A percentile compares a stretch with the other conserved stretches of the same genome.
phyloP scores from a whole-genome alignment of 2,888 invertebrate species.

The Zootermopsis nevadensis region DNA sequence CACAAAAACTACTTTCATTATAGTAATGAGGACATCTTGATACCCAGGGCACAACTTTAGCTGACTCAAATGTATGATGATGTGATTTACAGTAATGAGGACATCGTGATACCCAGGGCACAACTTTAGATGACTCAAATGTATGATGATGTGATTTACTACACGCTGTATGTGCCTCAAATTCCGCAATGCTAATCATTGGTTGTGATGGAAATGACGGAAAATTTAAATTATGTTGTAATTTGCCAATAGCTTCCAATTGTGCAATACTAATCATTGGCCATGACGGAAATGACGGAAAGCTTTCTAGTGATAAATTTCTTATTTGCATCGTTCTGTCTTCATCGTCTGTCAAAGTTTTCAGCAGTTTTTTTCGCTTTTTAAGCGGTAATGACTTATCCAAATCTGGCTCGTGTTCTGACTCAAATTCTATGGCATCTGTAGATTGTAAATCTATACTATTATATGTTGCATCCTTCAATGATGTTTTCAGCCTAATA shows the following conservation, averaged over 20 bases:
- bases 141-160: no score
- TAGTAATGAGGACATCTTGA: not conserved
- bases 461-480: not conserved
- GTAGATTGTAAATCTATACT: not conserved
- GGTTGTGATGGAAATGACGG: conserved; percentile 4
- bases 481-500: not conserved
- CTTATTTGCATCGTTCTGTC: not conserved
- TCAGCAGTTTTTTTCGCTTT: conserved; percentile 4
- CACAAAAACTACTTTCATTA: not conserved
- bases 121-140: not conserved
- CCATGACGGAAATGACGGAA: not conserved
- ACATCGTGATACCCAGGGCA: not conserved
- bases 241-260: not conserved
- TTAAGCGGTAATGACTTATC: conserved; percentile 12
- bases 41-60: not conserved
- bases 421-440: not conserved
- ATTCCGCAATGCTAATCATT: conserved; percentile 19
- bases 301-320: not conserved
- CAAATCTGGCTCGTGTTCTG: not conserved
- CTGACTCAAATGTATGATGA: not conserved
- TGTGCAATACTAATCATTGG: conserved; percentile 29
- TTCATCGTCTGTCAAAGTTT: not conserved
- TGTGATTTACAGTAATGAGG: not conserved
- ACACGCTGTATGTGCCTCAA: not conserved
- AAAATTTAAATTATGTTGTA: not conserved